A percentile compares a stretch with the other conserved stretches of the same genome.
phyloP scores from a whole-genome alignment of 2,888 invertebrate genomes.

The Chymomyza amoena region DNA sequence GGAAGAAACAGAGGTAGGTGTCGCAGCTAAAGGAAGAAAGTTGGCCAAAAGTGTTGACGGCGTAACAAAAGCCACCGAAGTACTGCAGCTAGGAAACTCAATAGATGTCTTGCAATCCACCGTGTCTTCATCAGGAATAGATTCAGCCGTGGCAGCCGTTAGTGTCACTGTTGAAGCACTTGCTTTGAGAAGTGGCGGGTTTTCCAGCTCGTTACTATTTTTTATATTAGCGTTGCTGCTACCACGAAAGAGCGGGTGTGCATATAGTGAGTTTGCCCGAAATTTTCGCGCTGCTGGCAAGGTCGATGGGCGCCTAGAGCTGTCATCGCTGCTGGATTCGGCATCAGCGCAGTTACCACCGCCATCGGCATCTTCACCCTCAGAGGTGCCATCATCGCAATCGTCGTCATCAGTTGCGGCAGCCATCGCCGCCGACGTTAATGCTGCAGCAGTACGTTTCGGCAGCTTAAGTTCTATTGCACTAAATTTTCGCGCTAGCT shows the following conservation, averaged over 20 bases:
- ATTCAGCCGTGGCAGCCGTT: constrained; percentile 42
- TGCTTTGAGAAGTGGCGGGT: constrained; percentile 34
- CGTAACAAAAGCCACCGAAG: constrained; percentile 24
- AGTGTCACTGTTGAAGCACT: constrained; percentile 46
- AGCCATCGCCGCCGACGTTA: constrained; percentile 27
- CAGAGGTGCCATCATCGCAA: constrained; percentile 69
- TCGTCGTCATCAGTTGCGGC: constrained; percentile 63
- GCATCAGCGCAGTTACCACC: constrained; percentile 77
- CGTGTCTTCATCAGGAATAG: constrained; percentile 64
- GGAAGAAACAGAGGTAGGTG: constrained; percentile 54
- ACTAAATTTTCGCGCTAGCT: constrained; percentile 77
- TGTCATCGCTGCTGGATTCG: constrained; percentile 77
- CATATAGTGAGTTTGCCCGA: constrained; percentile 81
- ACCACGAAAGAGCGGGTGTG: constrained; percentile 81
- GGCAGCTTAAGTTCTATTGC: constrained; percentile 74
- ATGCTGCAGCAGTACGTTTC: constrained; percentile 37
- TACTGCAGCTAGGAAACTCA: constrained; percentile 32
- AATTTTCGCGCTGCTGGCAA: constrained; percentile 76
- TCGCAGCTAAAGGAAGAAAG: constrained; percentile 42
- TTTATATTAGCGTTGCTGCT: constrained; percentile 49
- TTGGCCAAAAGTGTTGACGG: constrained; percentile 46
- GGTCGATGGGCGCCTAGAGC: constrained; percentile 63
- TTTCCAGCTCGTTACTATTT: constrained; percentile 45
- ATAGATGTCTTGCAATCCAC: constrained; percentile 50
- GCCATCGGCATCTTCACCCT: constrained; percentile 75